Conservation (phyloP, 37 sponge, comb jelly and placozoan species). For the Agelas oroides region DNA sequence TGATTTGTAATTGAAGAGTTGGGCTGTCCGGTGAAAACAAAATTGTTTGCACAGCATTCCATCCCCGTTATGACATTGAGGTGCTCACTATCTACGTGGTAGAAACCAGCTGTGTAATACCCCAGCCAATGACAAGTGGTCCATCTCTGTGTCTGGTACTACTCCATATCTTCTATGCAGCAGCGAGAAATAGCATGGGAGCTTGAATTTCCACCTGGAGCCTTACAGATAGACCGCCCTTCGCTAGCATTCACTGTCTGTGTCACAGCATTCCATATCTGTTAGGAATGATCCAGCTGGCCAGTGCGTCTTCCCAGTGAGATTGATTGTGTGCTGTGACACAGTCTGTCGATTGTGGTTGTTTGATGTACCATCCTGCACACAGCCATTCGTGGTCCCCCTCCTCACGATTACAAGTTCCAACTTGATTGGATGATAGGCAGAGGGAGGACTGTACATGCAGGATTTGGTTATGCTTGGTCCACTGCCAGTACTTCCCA, state of each 20-base stretch:
- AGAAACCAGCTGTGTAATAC: conserved; percentile 40
- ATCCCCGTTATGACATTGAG: conserved; percentile 27
- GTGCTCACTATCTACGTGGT: conserved; percentile 18
- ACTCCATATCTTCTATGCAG: too few relatives aligned
- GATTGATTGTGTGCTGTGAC: too few relatives aligned
- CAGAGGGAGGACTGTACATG: too few relatives aligned
- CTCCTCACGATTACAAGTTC: neutral
- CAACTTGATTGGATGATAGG: too few relatives aligned
- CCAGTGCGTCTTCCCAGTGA: neutral
- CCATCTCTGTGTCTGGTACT: conserved; percentile 20
- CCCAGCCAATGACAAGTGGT: conserved; percentile 13
- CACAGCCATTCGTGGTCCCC: conserved; percentile 33
- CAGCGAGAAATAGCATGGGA: too few relatives aligned
- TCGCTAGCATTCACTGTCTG: too few relatives aligned
- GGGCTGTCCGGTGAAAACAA: conserved; percentile 45
- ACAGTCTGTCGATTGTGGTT: conserved; percentile 20
- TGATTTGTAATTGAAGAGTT: neutral
- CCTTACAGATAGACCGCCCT: too few relatives aligned
- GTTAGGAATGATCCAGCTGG: too few relatives aligned
- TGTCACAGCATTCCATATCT: conserved; percentile 1
- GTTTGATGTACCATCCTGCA: conserved; percentile 11
- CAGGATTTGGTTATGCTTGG: conserved; percentile 2
- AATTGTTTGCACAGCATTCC: conserved; percentile 27
- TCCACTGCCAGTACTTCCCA: conserved; percentile 54
- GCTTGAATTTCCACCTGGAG: too few relatives aligned